Evolutionary conservation across 2,888 invertebrate genomes (phyloP).

Genomic region (Monopis laevigella): DNA sequence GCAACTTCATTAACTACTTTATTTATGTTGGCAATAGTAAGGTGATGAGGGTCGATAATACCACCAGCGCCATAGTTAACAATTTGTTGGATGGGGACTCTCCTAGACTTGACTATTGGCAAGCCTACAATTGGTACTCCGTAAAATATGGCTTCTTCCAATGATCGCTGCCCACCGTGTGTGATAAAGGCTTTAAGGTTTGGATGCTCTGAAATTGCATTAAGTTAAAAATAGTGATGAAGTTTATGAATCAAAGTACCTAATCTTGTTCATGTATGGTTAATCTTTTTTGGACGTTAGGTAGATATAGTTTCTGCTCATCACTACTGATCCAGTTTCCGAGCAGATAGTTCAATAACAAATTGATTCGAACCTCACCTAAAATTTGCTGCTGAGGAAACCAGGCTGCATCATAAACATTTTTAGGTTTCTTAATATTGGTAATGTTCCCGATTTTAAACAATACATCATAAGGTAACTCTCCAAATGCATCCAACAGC

Average conservation of each 20-base stretch:
- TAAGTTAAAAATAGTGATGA: no score
- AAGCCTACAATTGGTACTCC: conserved; percentile 50
- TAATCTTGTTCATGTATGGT: no score
- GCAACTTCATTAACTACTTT: conserved; percentile 33
- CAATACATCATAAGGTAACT: conserved; percentile 54
- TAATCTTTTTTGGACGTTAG: no score
- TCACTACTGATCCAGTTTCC: no score
- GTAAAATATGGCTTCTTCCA: conserved; percentile 55
- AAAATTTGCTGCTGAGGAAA: conserved; percentile 66
- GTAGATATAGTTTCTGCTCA: no score
- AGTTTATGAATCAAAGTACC: no score
- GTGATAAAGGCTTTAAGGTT: conserved; percentile 53
- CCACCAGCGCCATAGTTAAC: conserved; percentile 45
- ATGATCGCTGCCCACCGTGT: conserved; percentile 49
- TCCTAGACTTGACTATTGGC: conserved; percentile 41
- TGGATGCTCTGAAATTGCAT: conserved; percentile 51
- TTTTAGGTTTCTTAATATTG: conserved; percentile 42
- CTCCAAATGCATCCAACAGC: conserved; percentile 49
- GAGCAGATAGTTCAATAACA: no score
- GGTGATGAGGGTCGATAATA: conserved; percentile 40
- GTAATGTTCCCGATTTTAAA: conserved; percentile 62
- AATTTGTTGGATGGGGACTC: conserved; percentile 42
- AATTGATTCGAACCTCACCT: conserved; percentile 30
- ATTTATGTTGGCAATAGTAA: conserved; percentile 41
- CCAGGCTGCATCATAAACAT: conserved; percentile 56